A percentile compares a stretch with the other conserved stretches of the same genome.
phyloP scores from a whole-genome alignment of 2,888 invertebrate species.

The Conomelus anceps region DNA sequence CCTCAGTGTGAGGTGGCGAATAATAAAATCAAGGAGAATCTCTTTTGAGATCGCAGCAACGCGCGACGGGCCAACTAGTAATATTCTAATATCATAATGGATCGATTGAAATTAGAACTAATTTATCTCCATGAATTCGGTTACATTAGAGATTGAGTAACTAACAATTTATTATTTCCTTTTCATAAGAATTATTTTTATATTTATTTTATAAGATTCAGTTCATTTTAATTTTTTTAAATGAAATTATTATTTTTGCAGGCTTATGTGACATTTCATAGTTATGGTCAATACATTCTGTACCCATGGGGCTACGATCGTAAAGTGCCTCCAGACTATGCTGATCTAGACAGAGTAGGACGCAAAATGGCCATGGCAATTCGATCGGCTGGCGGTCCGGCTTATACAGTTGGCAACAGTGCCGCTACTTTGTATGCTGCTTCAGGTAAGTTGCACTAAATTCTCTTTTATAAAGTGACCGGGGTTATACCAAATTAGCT shows the following conservation, averaged over 20 bases:
- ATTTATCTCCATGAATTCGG: too few relatives aligned
- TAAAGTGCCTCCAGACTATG: slow-evolving; percentile 53
- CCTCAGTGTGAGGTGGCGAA: too few relatives aligned
- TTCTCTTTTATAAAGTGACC: not conserved
- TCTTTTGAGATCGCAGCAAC: too few relatives aligned
- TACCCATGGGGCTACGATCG: slow-evolving; percentile 75
- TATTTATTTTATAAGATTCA: too few relatives aligned
- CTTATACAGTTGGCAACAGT: slow-evolving; percentile 69
- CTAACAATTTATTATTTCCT: too few relatives aligned
- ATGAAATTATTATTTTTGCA: slow-evolving; percentile 44
- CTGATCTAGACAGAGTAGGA: slow-evolving; percentile 63
- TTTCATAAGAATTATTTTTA: too few relatives aligned
- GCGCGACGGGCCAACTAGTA: too few relatives aligned
- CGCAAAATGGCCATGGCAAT: slow-evolving; percentile 63
- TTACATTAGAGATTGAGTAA: too few relatives aligned
- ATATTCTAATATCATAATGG: too few relatives aligned
- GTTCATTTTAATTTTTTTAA: not conserved
- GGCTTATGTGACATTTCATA: slow-evolving; percentile 73
- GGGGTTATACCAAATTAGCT: too few relatives aligned
- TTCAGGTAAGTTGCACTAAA: slow-evolving; percentile 34
- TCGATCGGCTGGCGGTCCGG: slow-evolving; percentile 50
- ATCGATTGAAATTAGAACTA: too few relatives aligned
- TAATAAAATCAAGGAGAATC: too few relatives aligned
- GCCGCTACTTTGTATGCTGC: slow-evolving; percentile 67
- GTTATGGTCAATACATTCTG: slow-evolving; percentile 77